A percentile compares a stretch with the other conserved stretches of the same genome.
These are phyloP conservation scores for Nephrocerus scutellatus DNA, from an alignment of 2,888 invertebrate genomes.

Conservation along the genomic window DNA sequence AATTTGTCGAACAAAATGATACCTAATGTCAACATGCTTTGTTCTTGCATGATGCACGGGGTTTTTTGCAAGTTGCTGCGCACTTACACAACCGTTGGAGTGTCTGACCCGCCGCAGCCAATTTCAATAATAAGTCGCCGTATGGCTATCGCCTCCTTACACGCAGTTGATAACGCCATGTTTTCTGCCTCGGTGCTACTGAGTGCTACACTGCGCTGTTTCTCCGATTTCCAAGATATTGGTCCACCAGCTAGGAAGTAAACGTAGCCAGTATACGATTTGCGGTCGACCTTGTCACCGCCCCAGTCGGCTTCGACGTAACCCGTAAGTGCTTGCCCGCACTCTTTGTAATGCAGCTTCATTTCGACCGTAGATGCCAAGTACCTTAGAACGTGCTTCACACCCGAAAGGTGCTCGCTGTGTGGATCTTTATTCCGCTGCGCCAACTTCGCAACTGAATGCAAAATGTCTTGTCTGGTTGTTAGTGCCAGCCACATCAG, in stretches of 20 bases:
- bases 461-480: no score
- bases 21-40: constrained; percentile 18
- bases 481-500: constrained; percentile 21
- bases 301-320: constrained; percentile 24
- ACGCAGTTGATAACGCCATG: no score
- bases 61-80: constrained; percentile 13
- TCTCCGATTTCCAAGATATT: no score
- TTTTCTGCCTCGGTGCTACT: no score
- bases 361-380: constrained; percentile 1
- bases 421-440: constrained; percentile 8
- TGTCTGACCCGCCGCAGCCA: no score
- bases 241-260: no score
- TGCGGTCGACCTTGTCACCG: constrained; percentile 12
- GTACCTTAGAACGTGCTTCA: constrained; percentile 2
- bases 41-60: constrained; percentile 16
- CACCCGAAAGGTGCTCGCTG: constrained; percentile 4
- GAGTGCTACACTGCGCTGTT: no score
- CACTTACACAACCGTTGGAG: no score
- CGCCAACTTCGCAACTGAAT: no score
- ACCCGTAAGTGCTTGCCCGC: constrained; percentile 7
- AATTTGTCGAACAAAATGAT: constrained; percentile 15
- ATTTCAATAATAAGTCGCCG: no score
- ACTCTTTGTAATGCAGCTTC: constrained; percentile 10
- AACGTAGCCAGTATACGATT: constrained; percentile 18
- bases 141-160: no score